These are phyloP conservation scores for Neoarius graeffei DNA, from an alignment of 2,113 vertebrate genomes.

Conservation along the genomic window DNA sequence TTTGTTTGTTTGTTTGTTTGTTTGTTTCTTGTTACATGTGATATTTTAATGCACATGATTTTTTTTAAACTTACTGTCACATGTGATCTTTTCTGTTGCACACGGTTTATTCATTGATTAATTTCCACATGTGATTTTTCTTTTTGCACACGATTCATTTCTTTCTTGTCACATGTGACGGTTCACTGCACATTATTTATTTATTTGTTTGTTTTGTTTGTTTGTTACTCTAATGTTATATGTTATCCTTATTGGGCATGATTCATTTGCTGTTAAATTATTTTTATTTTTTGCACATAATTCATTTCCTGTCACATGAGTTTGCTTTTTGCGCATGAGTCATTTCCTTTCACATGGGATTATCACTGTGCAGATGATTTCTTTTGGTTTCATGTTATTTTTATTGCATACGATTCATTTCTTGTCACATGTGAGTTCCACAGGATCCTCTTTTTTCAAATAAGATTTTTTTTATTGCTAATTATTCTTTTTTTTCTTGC, in stretches of 20 bases:
- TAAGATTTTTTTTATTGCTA: too few species aligned
- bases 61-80: background rate
- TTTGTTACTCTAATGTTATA: background rate
- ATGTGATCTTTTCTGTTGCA: background rate
- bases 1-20: too few species aligned
- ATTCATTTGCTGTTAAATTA: background rate
- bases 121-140: background rate
- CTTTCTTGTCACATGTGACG: background rate
- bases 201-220: background rate
- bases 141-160: background rate
- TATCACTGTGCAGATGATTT: too few species aligned
- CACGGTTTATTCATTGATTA: background rate
- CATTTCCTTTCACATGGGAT: too few species aligned
- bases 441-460: too few species aligned
- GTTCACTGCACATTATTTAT: background rate
- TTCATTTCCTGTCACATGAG: background rate
- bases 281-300: background rate
- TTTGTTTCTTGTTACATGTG: background rate
- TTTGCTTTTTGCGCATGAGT: too few species aligned
- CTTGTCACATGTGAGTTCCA: too few species aligned
- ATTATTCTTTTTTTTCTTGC: too few species aligned
- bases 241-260: background rate
- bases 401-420: too few species aligned
- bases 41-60: too few species aligned
- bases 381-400: too few species aligned